Evolutionary conservation across 2,888 invertebrate genomes (phyloP).

Genomic region (Limenitis camilla): DNA sequence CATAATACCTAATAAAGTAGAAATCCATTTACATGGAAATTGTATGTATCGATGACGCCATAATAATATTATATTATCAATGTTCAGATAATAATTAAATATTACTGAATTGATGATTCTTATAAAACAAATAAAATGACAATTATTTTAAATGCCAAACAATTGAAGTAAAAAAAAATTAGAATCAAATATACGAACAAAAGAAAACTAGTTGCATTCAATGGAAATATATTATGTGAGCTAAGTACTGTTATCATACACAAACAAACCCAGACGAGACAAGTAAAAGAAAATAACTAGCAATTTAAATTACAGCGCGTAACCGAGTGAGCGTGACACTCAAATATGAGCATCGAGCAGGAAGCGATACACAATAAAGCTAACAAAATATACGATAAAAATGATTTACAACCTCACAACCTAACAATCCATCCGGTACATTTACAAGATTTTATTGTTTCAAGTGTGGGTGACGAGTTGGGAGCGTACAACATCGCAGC

Average conservation of each 20-base stretch:
- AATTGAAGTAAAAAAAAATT: slow-evolving; percentile 35
- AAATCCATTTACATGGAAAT: slow-evolving; percentile 68
- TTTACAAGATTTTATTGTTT: slow-evolving; percentile 51
- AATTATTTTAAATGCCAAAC: slow-evolving; percentile 33
- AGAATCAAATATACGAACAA: slow-evolving; percentile 29
- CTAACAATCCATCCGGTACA: slow-evolving; percentile 61
- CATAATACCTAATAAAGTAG: slow-evolving; percentile 71
- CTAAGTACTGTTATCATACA: slow-evolving; percentile 41
- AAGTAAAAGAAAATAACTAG: slow-evolving; percentile 44
- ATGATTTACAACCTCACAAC: slow-evolving; percentile 73
- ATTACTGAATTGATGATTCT: slow-evolving; percentile 58
- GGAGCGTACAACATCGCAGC: slow-evolving; percentile 12
- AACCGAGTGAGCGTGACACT: slow-evolving; percentile 32
- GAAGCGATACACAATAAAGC: slow-evolving; percentile 53
- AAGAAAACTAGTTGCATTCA: slow-evolving; percentile 38
- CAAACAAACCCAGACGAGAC: slow-evolving; percentile 43
- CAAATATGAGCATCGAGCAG: slow-evolving; percentile 41
- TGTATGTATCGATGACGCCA: slow-evolving; percentile 69
- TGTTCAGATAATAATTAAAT: slow-evolving; percentile 65
- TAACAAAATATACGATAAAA: slow-evolving; percentile 69
- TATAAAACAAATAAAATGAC: slow-evolving; percentile 50
- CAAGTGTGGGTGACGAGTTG: slow-evolving; percentile 21
- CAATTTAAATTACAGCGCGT: slow-evolving; percentile 51
- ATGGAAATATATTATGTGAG: slow-evolving; percentile 51
- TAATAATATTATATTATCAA: slow-evolving; percentile 64